Conservation (phyloP, 53 echinoderm and acorn worm species). For the Arbacia lixula region DNA sequence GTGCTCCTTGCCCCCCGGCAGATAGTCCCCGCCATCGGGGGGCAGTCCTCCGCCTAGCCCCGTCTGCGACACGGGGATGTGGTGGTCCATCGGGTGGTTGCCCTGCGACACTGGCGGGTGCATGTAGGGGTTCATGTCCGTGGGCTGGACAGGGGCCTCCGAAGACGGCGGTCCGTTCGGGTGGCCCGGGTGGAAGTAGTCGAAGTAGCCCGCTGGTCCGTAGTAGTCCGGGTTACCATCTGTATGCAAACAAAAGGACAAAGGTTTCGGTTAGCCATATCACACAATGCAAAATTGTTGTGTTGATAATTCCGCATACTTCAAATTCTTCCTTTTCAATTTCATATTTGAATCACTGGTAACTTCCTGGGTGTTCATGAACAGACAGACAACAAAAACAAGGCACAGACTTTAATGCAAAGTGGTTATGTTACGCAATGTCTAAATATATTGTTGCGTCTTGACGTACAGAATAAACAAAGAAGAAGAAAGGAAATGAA, state of each 20-base stretch:
- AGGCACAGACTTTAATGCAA: too few species aligned
- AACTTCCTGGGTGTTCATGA: too few species aligned
- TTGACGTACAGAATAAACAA: too few species aligned
- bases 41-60: constrained; percentile 42
- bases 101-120: constrained; percentile 52
- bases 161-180: constrained; percentile 48
- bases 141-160: constrained; percentile 44
- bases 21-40: constrained; percentile 42
- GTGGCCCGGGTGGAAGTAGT: constrained; percentile 52
- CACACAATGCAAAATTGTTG: too few species aligned
- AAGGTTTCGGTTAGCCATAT: too few species aligned
- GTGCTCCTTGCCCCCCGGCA: constrained; percentile 35
- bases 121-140: constrained; percentile 49
- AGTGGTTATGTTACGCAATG: too few species aligned
- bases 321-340: too few species aligned
- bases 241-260: background rate
- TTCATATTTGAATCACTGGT: too few species aligned
- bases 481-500: too few species aligned
- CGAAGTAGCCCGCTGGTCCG: constrained; percentile 48
- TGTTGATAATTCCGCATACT: too few species aligned
- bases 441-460: too few species aligned
- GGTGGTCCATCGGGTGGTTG: constrained; percentile 54
- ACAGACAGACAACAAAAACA: too few species aligned
- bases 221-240: constrained; percentile 53
- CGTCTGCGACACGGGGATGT: constrained; percentile 48